These are phyloP conservation scores for Nineta flava DNA, from an alignment of 2,888 invertebrate species.

Conservation along the genomic window DNA sequence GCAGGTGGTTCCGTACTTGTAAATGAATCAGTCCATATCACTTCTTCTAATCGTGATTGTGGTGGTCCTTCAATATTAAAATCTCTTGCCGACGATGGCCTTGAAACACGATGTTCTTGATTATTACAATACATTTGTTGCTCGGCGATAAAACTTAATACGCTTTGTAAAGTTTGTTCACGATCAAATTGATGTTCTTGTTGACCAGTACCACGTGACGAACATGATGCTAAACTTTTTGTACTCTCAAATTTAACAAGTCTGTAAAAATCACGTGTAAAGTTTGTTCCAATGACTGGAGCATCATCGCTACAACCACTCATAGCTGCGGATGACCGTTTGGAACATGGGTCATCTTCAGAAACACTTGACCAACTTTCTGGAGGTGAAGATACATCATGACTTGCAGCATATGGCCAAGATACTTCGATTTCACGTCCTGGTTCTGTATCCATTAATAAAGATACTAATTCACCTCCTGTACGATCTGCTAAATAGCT, in stretches of 20 bases:
- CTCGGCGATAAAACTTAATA: constrained; percentile 58
- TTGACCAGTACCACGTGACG: constrained; percentile 46
- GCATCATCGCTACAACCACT: constrained; percentile 50
- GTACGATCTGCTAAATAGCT: constrained; percentile 52
- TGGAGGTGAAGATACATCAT: constrained; percentile 34
- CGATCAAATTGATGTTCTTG: constrained; percentile 42
- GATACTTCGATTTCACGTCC: constrained; percentile 36
- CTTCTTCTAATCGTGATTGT: constrained; percentile 25
- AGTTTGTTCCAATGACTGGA: constrained; percentile 52
- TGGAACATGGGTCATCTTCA: constrained; percentile 41
- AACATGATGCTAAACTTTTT: constrained; percentile 60
- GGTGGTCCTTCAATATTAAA: constrained; percentile 39
- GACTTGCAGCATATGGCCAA: constrained; percentile 44
- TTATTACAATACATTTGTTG: constrained; percentile 54
- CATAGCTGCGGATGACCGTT: constrained; percentile 50
- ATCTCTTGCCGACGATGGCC: constrained; percentile 34
- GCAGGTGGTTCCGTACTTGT: constrained; percentile 4
- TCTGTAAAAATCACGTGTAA: constrained; percentile 64
- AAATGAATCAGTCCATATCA: constrained; percentile 1
- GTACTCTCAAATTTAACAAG: constrained; percentile 69
- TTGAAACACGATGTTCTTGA: constrained; percentile 39
- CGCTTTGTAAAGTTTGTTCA: constrained; percentile 54
- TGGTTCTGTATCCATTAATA: constrained; percentile 33
- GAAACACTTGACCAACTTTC: constrained; percentile 44
- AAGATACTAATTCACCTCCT: constrained; percentile 43